Evolutionary conservation across 1,140 invertebrate genomes (phyloP).

Genomic region (Apis florea): DNA sequence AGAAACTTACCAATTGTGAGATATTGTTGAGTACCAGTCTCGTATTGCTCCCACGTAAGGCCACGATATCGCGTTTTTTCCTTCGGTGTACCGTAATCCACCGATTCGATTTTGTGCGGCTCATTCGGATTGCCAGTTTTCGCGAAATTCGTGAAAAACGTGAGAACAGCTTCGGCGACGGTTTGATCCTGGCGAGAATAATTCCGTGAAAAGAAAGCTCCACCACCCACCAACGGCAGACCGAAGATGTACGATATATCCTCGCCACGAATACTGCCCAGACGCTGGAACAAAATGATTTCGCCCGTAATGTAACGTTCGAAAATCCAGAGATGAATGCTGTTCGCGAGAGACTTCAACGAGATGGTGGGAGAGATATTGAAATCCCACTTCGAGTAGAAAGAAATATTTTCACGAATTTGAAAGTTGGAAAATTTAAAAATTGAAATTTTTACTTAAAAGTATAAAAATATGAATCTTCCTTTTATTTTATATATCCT

Average conservation of each 20-base stretch:
- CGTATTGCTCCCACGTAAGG: constrained; percentile 87
- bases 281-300: constrained; percentile 80
- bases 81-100: constrained; percentile 82
- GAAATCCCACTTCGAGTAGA: too few species aligned
- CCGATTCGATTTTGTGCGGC: constrained; percentile 80
- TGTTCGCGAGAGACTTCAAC: neutral
- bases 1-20: constrained; percentile 85
- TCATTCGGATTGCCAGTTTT: constrained; percentile 88
- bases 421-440: too few species aligned
- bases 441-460: neutral
- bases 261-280: constrained; percentile 92
- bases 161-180: constrained; percentile 88
- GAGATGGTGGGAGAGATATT: neutral
- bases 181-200: constrained; percentile 88
- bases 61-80: constrained; percentile 83
- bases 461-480: too few species aligned
- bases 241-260: constrained; percentile 93
- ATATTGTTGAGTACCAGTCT: constrained; percentile 88
- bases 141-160: constrained; percentile 87
- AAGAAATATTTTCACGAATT: too few species aligned
- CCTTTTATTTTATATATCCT: neutral
- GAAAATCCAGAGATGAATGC: neutral
- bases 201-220: constrained; percentile 84
- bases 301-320: neutral
- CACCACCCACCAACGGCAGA: constrained; percentile 88